phyloP scores from a whole-genome alignment of 1,140 invertebrate genomes.

The Lutraria rhynchaena region DNA sequence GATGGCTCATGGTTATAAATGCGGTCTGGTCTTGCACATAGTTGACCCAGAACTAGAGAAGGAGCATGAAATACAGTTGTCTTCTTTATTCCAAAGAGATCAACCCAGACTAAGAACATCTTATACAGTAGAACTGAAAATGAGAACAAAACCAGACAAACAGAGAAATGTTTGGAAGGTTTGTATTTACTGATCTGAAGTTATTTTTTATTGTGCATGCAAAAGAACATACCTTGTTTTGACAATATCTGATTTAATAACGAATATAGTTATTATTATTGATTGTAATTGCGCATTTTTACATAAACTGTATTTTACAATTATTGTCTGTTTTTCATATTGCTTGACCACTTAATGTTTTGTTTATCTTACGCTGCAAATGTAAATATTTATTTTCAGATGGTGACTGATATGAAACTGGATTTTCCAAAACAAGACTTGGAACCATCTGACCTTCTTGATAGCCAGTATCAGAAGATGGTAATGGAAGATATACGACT shows the following conservation, averaged over 20 bases:
- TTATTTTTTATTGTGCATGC: no score
- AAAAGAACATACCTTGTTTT: no score
- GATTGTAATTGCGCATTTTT: no score
- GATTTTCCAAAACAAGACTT: conserved; percentile 6
- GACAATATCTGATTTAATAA: no score
- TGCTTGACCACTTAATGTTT: no score
- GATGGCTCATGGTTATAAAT: conserved; percentile 1
- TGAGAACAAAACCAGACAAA: not conserved
- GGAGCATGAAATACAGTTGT: conserved; percentile 25
- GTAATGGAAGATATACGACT: conserved; percentile 29
- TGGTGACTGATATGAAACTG: conserved; percentile 23
- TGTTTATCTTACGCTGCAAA: no score
- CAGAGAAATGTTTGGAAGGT: conserved; percentile 33
- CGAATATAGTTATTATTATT: not conserved
- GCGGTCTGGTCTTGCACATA: conserved; percentile 39
- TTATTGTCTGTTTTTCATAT: no score
- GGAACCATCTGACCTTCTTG: conserved; percentile 36
- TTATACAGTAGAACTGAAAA: conserved; percentile 14
- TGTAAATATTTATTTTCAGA: conserved; percentile 27
- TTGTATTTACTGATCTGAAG: no score
- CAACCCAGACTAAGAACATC: not conserved
- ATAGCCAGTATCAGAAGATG: conserved; percentile 24
- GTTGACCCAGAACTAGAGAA: not conserved
- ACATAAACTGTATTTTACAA: no score
- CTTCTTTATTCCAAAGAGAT: conserved; percentile 41